Percentiles rank a stretch among this genome's conserved stretches.
Conservation (phyloP, 37 sponge, comb jelly and placozoan species). For the Hormiphora californensis region DNA sequence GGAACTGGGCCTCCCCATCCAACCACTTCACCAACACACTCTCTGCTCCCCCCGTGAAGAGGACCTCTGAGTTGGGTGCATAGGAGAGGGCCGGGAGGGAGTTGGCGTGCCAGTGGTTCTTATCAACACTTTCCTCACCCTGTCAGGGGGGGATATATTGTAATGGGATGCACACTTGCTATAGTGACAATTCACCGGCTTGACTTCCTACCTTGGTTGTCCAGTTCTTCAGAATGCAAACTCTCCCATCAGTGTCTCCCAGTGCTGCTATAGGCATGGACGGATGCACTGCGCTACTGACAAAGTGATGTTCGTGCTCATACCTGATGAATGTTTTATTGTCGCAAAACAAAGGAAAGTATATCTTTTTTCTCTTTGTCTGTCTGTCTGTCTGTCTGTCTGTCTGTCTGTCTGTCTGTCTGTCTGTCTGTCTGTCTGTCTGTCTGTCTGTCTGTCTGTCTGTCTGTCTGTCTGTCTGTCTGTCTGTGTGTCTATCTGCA, state of each 20-base stretch:
- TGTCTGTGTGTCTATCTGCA: no score
- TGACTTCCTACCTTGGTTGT: constrained; percentile 25
- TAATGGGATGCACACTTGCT: background rate
- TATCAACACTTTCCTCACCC: background rate
- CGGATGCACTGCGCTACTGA: background rate
- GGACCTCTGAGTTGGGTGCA: constrained; percentile 40
- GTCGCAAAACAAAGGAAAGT: no score
- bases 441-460: constrained; percentile 1
- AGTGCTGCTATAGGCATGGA: background rate
- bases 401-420: background rate
- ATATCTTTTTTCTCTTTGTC: no score
- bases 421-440: constrained; percentile 1
- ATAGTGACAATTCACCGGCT: no score
- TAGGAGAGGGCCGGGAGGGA: background rate
- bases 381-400: background rate
- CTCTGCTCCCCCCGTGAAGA: constrained; percentile 19
- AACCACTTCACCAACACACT: constrained; percentile 53
- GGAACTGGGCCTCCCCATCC: constrained; percentile 43
- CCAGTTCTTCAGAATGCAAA: constrained; percentile 9
- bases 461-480: constrained; percentile 1
- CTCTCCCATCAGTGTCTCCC: background rate
- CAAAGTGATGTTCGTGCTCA: background rate
- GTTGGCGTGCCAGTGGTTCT: constrained; percentile 51
- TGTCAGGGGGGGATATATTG: background rate
- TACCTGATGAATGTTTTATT: no score